phyloP scores from a whole-genome alignment of 2,797 vertebrate species.

The Lateolabrax maculatus region DNA sequence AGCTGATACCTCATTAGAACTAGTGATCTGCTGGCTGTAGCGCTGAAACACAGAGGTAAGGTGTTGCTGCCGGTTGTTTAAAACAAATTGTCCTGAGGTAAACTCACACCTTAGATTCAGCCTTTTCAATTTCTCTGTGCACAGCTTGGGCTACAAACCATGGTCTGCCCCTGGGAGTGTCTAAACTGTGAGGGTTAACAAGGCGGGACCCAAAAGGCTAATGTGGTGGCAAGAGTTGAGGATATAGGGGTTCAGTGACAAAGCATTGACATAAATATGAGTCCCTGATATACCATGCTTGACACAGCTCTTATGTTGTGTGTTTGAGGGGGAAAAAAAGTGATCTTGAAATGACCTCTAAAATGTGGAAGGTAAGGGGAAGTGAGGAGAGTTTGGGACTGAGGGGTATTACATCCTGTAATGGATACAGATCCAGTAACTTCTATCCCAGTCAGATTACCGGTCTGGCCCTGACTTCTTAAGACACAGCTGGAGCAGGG shows the following conservation, averaged over 20 bases:
- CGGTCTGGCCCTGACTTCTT: conserved; percentile 75
- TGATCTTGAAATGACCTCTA: conserved; percentile 61
- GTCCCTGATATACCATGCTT: conserved; percentile 11
- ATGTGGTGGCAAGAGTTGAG: conserved; percentile 9
- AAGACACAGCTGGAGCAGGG: conserved; percentile 78
- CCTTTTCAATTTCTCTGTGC: conserved; percentile 14
- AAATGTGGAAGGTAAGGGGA: conserved; percentile 65
- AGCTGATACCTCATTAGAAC: conserved; percentile 68
- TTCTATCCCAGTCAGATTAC: conserved; percentile 76
- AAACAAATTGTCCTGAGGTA: conserved; percentile 40
- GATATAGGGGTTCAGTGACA: conserved; percentile 20
- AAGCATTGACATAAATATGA: conserved; percentile 42
- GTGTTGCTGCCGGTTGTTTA: conserved; percentile 36
- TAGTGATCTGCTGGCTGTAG: conserved; percentile 44
- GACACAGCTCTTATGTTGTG: conserved; percentile 12
- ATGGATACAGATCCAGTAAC: conserved; percentile 78
- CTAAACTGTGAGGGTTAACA: conserved; percentile 18
- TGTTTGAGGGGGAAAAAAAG: background rate
- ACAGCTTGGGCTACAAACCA: background rate
- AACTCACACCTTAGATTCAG: conserved; percentile 24
- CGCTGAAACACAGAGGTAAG: conserved; percentile 29
- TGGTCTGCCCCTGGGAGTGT: background rate
- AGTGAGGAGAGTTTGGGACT: conserved; percentile 64
- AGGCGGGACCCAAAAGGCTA: conserved; percentile 18
- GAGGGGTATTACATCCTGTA: conserved; percentile 75